phyloP scores from a whole-genome alignment of 2,888 invertebrate species.

The Sepioteuthis lessoniana region DNA sequence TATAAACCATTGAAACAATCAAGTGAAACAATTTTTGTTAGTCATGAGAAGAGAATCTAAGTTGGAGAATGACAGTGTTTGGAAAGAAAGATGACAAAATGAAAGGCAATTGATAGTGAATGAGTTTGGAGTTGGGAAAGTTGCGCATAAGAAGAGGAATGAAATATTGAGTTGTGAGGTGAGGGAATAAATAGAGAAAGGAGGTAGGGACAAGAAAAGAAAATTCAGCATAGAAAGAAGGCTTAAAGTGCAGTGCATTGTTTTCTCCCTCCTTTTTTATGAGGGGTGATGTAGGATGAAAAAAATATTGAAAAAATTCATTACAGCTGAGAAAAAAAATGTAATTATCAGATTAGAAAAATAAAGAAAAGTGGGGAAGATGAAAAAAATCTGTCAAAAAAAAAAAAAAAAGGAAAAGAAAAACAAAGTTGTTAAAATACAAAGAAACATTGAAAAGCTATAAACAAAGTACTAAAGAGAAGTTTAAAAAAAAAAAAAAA shows the following conservation, averaged over 20 bases:
- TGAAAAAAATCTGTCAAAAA: neutral
- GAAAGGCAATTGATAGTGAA: neutral
- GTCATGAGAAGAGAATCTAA: constrained; percentile 1
- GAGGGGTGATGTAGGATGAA: neutral
- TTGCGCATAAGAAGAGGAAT: neutral
- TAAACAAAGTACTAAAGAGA: neutral
- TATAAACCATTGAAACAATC: neutral
- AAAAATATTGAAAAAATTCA: neutral
- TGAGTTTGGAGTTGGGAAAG: neutral
- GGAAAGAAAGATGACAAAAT: neutral
- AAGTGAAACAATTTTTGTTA: neutral
- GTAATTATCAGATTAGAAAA: neutral
- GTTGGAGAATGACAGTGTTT: neutral
- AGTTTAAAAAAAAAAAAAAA: neutral
- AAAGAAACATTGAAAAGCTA: neutral
- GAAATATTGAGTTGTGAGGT: neutral
- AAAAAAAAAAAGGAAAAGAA: no score
- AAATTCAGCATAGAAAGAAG: neutral
- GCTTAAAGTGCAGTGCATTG: neutral
- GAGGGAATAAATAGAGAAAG: neutral
- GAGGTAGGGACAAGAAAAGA: neutral
- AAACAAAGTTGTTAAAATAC: neutral
- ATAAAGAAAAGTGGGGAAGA: neutral
- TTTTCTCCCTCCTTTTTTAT: neutral
- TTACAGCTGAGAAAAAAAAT: neutral